Evolutionary conservation across 2,888 invertebrate species (phyloP), one percentile per base, ranked within the genome.

Genomic region (Agrilus biguttatus): DNA sequence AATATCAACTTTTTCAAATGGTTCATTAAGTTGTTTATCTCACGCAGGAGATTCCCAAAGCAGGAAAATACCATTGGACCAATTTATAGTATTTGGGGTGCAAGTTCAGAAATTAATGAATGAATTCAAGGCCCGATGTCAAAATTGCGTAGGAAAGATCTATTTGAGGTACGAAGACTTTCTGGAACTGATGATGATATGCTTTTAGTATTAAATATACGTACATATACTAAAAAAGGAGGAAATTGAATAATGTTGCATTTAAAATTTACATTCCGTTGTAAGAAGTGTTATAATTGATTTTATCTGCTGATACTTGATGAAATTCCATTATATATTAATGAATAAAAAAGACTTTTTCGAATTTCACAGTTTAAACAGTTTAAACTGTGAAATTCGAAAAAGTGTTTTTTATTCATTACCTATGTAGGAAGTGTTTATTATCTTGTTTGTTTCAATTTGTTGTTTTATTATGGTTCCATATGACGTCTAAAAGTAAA

Each of bases 101-200:
- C 63, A 65, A 44, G 63, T 65, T n/a, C 63, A 65, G 45, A 55
- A 54, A 40, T 65, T 60, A 42, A 63, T 62, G 1, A 62, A 64
- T 34, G 63, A 63, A 44, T 65, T 64, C 44, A 61, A 62, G 43
- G 55, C 52, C 21, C 52, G 62, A 41, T 63, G 64, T 49, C 50
- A 49, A 8, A 49, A 60, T 35, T 59, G 52, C 40, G 54, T 56
- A 2, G 65, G 63, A 7, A 55, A 55, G 40, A 61, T 65, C 17
- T 57, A 55, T 38, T 54, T 65, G 19, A 58, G 55, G 41, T 65
- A 63, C 42, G 63, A 64, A 49, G 63, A 63, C 45, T 65, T 64
- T 48, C 47, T 61, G 37, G 58, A 59, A 47, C 53, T 61, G 55
- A 55, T 60, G n/a, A 47, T 60, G 40, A 54, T 54, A 42, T 60